Conservation (phyloP, 2,113 vertebrate genomes). For the Tragelaphus strepsiceros region DNA sequence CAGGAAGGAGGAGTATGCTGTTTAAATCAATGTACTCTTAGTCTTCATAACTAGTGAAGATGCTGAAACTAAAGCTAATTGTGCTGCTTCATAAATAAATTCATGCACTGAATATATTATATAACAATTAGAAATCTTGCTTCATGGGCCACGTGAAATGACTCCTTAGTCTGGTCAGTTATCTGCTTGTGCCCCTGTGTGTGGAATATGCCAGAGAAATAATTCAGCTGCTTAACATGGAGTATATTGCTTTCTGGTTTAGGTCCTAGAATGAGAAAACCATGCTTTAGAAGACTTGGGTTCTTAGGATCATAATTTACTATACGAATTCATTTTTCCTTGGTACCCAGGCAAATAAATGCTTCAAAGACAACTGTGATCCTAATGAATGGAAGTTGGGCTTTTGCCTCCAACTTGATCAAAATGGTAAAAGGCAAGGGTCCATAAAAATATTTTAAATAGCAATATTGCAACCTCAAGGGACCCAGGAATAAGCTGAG, state of each 20-base stretch:
- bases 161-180: background rate
- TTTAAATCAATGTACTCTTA: conserved; percentile 47
- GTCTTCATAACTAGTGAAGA: conserved; percentile 11
- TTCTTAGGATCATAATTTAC: background rate
- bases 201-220: background rate
- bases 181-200: background rate
- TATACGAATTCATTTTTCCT: conserved; percentile 13
- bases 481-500: background rate
- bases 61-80: background rate
- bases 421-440: background rate
- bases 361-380: background rate
- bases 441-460: background rate
- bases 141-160: conserved; percentile 6
- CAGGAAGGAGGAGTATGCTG: conserved; percentile 47
- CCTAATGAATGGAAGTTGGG: background rate
- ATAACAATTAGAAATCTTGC: conserved; percentile 34
- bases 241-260: conserved; percentile 6
- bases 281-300: background rate
- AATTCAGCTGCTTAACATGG: background rate
- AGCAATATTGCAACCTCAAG: conserved; percentile 32
- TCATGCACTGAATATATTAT: conserved; percentile 42
- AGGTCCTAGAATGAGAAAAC: conserved; percentile 12
- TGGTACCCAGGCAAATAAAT: background rate
- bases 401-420: background rate
- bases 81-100: conserved; percentile 24